These are phyloP conservation scores for Lynx canadensis DNA, from an alignment of 2,113 vertebrate species.

Conservation along the genomic window DNA sequence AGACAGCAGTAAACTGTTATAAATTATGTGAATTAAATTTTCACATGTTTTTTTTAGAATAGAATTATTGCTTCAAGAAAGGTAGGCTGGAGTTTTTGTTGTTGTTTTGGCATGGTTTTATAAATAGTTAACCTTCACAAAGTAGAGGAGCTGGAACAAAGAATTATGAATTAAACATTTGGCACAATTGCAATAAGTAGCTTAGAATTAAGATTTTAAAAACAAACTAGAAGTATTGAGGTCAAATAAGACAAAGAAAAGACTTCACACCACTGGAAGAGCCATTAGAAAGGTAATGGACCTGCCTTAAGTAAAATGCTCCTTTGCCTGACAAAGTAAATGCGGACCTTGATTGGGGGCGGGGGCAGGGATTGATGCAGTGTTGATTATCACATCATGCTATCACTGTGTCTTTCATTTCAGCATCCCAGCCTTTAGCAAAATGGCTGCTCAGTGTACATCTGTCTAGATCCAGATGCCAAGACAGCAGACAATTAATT, in stretches of 20 bases:
- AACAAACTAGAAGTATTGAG: background rate
- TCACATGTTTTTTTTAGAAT: background rate
- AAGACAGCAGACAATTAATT: slow-evolving; percentile 31
- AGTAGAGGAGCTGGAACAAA: background rate
- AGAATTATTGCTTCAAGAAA: background rate
- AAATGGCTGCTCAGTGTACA: background rate
- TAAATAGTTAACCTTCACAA: background rate
- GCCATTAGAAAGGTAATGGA: background rate
- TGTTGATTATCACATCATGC: background rate
- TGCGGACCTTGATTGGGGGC: background rate
- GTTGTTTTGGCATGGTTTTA: background rate
- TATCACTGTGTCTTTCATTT: background rate
- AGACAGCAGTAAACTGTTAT: background rate
- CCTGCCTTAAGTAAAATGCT: background rate
- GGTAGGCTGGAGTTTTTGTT: background rate
- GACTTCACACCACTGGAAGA: background rate
- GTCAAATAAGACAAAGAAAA: slow-evolving; percentile 21
- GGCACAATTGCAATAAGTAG: background rate
- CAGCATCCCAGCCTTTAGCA: background rate
- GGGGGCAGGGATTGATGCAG: background rate
- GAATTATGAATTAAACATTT: slow-evolving; percentile 15
- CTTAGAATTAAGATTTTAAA: slow-evolving; percentile 15
- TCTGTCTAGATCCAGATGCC: slow-evolving; percentile 51
- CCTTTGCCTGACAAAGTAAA: background rate
- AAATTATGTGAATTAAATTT: slow-evolving; percentile 6